Conservation (phyloP, 2,888 invertebrate species). For the Trichacis sp. region DNA sequence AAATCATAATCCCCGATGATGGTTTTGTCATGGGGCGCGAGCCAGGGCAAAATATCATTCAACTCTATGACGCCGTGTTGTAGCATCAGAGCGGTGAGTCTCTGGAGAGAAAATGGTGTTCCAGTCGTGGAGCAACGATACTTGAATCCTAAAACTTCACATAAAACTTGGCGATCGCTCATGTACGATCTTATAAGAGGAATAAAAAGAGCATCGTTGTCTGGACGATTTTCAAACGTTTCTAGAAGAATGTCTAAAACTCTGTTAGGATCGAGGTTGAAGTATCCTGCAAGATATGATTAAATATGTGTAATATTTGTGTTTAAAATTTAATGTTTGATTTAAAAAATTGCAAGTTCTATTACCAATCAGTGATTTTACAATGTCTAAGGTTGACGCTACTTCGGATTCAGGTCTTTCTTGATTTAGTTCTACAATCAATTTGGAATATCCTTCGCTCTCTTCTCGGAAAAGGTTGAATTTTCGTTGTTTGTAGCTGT, state of each 20-base stretch:
- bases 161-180: slow-evolving; percentile 88
- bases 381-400: slow-evolving; percentile 83
- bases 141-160: slow-evolving; percentile 96
- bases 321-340: too few relatives aligned
- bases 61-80: slow-evolving; percentile 88
- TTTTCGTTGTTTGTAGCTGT: slow-evolving; percentile 98
- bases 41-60: slow-evolving; percentile 92
- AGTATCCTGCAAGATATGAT: slow-evolving; percentile 90
- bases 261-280: slow-evolving; percentile 98
- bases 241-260: slow-evolving; percentile 96
- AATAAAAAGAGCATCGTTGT: slow-evolving; percentile 85
- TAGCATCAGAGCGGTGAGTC: slow-evolving; percentile 89
- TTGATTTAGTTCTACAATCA: slow-evolving; percentile 93
- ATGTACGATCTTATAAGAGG: slow-evolving; percentile 89
- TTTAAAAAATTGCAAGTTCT: too few relatives aligned
- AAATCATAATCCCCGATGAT: slow-evolving; percentile 86
- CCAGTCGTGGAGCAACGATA: slow-evolving; percentile 74
- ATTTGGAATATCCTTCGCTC: slow-evolving; percentile 98
- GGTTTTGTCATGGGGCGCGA: slow-evolving; percentile 86
- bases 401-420: slow-evolving; percentile 75
- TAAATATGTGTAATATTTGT: too few relatives aligned
- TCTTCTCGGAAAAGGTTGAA: slow-evolving; percentile 99
- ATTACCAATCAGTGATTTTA: slow-evolving; percentile 93
- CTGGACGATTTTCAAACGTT: slow-evolving; percentile 91
- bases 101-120: slow-evolving; percentile 88